These are phyloP conservation scores for Lepisosteus osseus DNA, from an alignment of 2,113 vertebrate genomes.

Conservation along the genomic window DNA sequence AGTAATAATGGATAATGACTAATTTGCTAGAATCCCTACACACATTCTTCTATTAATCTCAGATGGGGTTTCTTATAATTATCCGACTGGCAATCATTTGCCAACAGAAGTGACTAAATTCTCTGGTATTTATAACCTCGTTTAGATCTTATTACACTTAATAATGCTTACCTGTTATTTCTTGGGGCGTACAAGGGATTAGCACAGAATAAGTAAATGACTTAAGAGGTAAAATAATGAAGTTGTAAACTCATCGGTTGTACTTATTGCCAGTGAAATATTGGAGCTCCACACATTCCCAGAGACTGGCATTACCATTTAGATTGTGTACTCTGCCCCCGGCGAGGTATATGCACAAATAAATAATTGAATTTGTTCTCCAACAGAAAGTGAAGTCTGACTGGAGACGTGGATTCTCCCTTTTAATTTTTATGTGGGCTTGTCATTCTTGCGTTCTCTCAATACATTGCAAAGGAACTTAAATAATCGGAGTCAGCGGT, in stretches of 20 bases:
- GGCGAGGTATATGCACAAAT: constrained; percentile 47
- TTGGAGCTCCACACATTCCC: constrained; percentile 24
- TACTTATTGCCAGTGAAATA: constrained; percentile 24
- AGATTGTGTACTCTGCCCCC: constrained; percentile 46
- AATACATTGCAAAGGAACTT: constrained; percentile 26
- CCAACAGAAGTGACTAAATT: no score
- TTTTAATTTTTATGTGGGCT: constrained; percentile 35
- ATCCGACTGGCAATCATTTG: no score
- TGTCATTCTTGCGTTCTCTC: constrained; percentile 29
- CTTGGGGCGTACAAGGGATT: constrained; percentile 30
- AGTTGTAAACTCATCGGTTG: constrained; percentile 27
- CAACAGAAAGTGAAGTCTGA: constrained; percentile 31
- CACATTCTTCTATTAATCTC: no score
- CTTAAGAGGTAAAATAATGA: constrained; percentile 37
- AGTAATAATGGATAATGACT: no score
- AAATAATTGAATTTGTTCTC: constrained; percentile 55
- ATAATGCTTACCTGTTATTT: constrained; percentile 21
- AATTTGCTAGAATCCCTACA: no score
- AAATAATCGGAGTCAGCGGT: constrained; percentile 40
- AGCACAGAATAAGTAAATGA: constrained; percentile 35
- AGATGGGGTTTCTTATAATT: no score
- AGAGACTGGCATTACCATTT: constrained; percentile 56
- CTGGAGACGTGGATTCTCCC: constrained; percentile 31
- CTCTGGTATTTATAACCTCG: neutral
- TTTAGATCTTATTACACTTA: constrained; percentile 24